Base-by-base conservation (phyloP, 2,113 vertebrate genomes). In the Arvicanthis niloticus region DNA sequence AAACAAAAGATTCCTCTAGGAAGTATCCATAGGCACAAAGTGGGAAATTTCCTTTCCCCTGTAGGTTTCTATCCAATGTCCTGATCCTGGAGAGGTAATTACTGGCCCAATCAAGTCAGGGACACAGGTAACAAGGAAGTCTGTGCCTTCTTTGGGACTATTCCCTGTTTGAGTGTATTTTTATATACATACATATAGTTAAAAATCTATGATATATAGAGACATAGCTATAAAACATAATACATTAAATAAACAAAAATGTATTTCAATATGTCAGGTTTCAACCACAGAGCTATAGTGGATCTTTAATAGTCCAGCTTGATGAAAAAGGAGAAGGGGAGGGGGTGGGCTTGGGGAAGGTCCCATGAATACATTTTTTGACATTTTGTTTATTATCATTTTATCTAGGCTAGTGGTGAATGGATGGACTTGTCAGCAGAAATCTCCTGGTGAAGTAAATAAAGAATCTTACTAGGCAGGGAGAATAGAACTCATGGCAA, bases 371-470 rank as follows among this genome's bases (percentile, higher is more conserved):
- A 98, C 60, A 91, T 97, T 98, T 98, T 98, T 98, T 98, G 98
- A 98, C 98, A 98, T 97, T 98, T 98, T 98, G 98, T 98, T 98
- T 98, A 98, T 99, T 98, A 98, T 97, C 97, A 98, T 98, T 98
- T 98, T 98, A 98, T 98, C 97, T 98, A 98, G 97, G 95, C 96
- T 98, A 98, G 97, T 98, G 96, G 98, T 98, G 98, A 98, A 99
- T 98, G 97, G 98, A 98, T 98, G 98, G 97, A 98, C 98, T 98
- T 99, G 98, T 99, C 98, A 98, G 97, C 98, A 98, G 97, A 98
- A 98, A 99, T 98, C 98, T 98, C 98, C 97, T 97, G 98, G 97
- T 98, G 98, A 98, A 98, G 97, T 98, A 98, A 99, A 98, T 99
- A 98, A 98, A 98, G 98, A 98, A 98, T 98, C 98, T 98, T 98